Evolutionary conservation across 2,888 invertebrate species (phyloP).

Genomic region (Hymenopus coronatus): DNA sequence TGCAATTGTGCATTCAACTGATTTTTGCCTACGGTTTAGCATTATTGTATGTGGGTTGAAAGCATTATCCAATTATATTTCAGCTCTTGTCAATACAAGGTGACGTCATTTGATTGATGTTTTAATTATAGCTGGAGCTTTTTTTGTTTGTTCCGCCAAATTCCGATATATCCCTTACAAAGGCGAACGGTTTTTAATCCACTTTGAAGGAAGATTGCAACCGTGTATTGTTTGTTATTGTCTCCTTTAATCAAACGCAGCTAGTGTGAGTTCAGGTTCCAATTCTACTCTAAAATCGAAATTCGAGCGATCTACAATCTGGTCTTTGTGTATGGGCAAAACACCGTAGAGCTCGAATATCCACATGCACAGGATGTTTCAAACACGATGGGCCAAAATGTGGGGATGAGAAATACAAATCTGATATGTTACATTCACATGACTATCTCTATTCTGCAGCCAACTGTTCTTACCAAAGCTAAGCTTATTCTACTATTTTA

Average conservation of each 20-base stretch:
- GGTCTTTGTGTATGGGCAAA: no score
- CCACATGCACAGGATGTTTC: no score
- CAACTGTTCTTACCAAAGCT: no score
- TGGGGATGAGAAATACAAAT: no score
- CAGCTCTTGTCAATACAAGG: conserved; percentile 15
- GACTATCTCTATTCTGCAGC: no score
- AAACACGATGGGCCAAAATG: no score
- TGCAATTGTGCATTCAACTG: background rate
- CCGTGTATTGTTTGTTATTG: background rate
- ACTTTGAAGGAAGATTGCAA: background rate
- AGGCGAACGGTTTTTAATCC: background rate
- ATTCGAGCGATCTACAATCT: no score
- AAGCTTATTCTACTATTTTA: no score
- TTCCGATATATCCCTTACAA: background rate
- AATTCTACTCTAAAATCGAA: no score
- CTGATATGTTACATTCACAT: no score
- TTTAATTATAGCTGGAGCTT: background rate
- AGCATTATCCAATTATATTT: conserved; percentile 10
- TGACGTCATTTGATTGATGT: conserved; percentile 16
- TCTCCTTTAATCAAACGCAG: background rate
- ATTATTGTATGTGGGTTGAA: background rate
- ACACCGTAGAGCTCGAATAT: no score
- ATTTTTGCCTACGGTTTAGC: background rate
- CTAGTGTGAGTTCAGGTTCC: no score
- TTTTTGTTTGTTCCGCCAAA: background rate